Conservation (phyloP, 2,888 invertebrate species). For the Phania funesta region DNA sequence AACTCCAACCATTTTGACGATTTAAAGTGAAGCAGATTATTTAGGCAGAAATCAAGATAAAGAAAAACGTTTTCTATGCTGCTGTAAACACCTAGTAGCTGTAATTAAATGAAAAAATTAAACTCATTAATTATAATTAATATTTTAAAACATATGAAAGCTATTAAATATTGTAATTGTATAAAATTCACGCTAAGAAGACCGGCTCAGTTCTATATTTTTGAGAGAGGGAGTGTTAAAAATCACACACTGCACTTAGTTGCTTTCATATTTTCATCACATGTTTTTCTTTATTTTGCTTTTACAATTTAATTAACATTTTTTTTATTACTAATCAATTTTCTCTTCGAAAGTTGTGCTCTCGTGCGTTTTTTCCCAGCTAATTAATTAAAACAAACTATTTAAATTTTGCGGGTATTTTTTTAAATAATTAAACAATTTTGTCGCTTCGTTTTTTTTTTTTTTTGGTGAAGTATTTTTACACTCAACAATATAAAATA, state of each 20-base stretch:
- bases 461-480: slow-evolving; percentile 1
- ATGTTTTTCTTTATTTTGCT: background rate
- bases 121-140: no score
- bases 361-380: slow-evolving; percentile 15
- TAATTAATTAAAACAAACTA: slow-evolving; percentile 1
- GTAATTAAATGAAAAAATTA: slow-evolving; percentile 5
- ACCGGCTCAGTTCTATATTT: no score
- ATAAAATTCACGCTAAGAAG: no score
- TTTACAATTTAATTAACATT: background rate
- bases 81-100: slow-evolving; percentile 33
- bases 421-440: slow-evolving; percentile 22
- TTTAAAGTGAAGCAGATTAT: background rate
- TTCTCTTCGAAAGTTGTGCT: background rate
- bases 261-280: background rate
- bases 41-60: background rate
- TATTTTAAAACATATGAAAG: no score
- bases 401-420: slow-evolving; percentile 44
- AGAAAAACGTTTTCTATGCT: background rate
- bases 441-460: background rate
- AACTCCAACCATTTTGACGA: slow-evolving; percentile 77
- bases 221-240: no score
- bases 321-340: background rate
- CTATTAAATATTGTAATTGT: no score
- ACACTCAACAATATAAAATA: background rate
- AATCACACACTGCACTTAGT: background rate